phyloP scores from a whole-genome alignment of 2,888 invertebrate genomes.

The Fragum whitleyi region DNA sequence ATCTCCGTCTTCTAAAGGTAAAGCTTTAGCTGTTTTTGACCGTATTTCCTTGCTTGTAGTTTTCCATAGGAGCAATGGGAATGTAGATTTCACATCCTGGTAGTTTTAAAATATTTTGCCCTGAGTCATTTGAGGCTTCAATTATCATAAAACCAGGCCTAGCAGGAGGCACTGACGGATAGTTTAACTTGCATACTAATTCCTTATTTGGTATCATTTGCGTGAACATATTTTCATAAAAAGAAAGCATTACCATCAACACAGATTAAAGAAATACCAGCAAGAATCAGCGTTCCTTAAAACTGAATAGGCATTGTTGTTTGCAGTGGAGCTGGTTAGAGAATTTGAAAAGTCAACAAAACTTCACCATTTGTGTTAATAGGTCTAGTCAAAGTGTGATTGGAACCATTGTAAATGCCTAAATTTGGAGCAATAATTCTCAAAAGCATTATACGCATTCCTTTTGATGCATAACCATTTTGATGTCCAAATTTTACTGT shows the following conservation, averaged over 20 bases:
- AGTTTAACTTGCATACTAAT: background rate
- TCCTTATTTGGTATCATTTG: background rate
- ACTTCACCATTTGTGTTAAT: background rate
- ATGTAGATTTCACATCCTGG: conserved; percentile 2
- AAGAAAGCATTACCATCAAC: background rate
- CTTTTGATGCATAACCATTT: background rate
- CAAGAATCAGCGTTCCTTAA: background rate
- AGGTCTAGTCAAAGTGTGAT: background rate
- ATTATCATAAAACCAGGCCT: conserved; percentile 1
- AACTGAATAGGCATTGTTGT: background rate
- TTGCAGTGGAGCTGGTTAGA: background rate
- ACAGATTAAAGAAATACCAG: background rate
- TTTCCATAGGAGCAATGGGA: conserved; percentile 2
- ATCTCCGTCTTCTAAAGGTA: background rate
- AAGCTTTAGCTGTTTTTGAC: background rate
- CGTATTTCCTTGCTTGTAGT: background rate
- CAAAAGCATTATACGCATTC: background rate
- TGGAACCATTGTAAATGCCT: conserved; percentile 6
- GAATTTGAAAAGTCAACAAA: background rate
- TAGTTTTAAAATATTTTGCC: conserved; percentile 7
- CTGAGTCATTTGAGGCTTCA: background rate
- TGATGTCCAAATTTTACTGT: background rate
- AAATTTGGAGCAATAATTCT: conserved; percentile 5
- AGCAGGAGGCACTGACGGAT: background rate
- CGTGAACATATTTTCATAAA: background rate